Percentiles rank a stretch among this genome's conserved stretches.
Evolutionary conservation across 1,140 invertebrate species (phyloP).

Genomic region (Limonius californicus): DNA sequence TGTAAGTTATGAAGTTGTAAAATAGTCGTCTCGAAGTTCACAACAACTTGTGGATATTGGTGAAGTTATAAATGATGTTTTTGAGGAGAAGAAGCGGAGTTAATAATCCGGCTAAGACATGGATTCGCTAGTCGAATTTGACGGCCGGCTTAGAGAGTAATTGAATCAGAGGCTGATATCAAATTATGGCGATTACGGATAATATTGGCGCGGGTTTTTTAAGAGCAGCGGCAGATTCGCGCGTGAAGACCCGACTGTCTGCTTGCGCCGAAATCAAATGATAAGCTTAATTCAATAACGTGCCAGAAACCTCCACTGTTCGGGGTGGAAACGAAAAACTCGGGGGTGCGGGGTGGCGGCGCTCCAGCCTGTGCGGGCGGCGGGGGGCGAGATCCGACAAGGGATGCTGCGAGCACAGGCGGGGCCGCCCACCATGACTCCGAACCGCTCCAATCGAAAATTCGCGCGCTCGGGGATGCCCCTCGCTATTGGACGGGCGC

Average conservation of each 20-base stretch:
- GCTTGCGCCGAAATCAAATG: slow-evolving; percentile 66
- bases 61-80: slow-evolving; percentile 14
- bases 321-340: slow-evolving; percentile 40
- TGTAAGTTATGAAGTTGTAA: background rate
- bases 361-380: slow-evolving; percentile 11
- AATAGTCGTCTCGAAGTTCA: slow-evolving; percentile 9
- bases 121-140: slow-evolving; percentile 2
- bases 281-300: slow-evolving; percentile 72
- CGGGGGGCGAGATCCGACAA: slow-evolving; percentile 22
- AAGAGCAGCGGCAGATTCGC: slow-evolving; percentile 36
- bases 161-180: slow-evolving; percentile 54
- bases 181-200: slow-evolving; percentile 57
- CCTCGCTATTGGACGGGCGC: slow-evolving; percentile 27
- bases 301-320: slow-evolving; percentile 28
- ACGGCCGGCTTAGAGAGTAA: slow-evolving; percentile 39
- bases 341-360: slow-evolving; percentile 27
- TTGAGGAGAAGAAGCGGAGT: slow-evolving; percentile 14
- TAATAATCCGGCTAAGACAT: slow-evolving; percentile 10
- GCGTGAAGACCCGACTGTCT: slow-evolving; percentile 52
- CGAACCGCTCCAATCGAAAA: slow-evolving; percentile 29
- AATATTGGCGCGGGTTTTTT: slow-evolving; percentile 42
- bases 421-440: slow-evolving; percentile 32
- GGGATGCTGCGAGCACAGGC: slow-evolving; percentile 29
- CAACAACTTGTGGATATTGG: slow-evolving; percentile 13
- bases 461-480: slow-evolving; percentile 18